Conservation (phyloP, 2,888 invertebrate genomes). For the Anthrax anthrax region DNA sequence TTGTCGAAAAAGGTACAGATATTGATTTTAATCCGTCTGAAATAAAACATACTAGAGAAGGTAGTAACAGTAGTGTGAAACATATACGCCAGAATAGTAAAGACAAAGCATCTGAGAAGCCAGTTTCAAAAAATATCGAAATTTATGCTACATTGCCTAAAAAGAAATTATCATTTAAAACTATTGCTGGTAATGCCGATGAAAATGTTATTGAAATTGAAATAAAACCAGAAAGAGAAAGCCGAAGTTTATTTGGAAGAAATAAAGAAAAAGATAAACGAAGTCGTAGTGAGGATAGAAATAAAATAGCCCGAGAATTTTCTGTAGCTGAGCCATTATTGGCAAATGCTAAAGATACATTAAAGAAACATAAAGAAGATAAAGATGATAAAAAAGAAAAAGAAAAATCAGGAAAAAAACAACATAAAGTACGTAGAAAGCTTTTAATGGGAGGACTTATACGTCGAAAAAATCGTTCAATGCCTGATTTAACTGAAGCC, state of each 20-base stretch:
- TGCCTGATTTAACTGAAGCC: conserved; percentile 81
- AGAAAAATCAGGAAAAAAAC: conserved; percentile 70
- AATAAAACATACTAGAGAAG: conserved; percentile 55
- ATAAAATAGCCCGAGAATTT: conserved; percentile 57
- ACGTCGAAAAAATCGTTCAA: conserved; percentile 73
- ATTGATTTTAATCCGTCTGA: conserved; percentile 36
- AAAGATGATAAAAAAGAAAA: conserved; percentile 47
- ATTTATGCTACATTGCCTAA: conserved; percentile 85
- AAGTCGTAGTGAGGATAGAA: conserved; percentile 73
- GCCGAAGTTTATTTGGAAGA: conserved; percentile 51
- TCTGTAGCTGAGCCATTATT: conserved; percentile 47
- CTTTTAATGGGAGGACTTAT: conserved; percentile 80
- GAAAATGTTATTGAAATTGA: conserved; percentile 58
- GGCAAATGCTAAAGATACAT: conserved; percentile 37
- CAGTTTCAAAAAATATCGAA: conserved; percentile 55
- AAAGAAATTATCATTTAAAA: conserved; percentile 58
- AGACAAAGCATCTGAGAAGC: conserved; percentile 44
- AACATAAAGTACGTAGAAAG: conserved; percentile 78
- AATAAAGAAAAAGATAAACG: conserved; percentile 65
- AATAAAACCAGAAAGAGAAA: conserved; percentile 55
- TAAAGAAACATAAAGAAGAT: conserved; percentile 44
- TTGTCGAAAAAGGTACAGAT: conserved; percentile 48
- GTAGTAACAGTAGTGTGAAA: conserved; percentile 55
- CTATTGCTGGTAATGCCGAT: conserved; percentile 34
- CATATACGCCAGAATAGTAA: conserved; percentile 62